Percentiles rank a stretch among this genome's conserved stretches.
These are phyloP conservation scores for Petrocephalus zakoni DNA, from an alignment of 2,113 vertebrate species.

Conservation along the genomic window DNA sequence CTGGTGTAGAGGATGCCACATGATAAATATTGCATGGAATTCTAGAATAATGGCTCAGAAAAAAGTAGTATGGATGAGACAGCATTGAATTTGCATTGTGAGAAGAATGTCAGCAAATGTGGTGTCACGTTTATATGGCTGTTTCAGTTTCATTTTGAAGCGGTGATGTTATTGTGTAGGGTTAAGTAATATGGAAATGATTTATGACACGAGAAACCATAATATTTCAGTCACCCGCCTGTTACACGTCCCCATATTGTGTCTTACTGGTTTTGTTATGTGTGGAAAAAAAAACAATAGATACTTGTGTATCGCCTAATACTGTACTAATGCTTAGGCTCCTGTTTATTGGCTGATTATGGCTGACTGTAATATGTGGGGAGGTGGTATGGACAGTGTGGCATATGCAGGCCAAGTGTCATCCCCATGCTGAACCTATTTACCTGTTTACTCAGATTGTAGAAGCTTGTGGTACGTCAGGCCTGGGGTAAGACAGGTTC, in stretches of 20 bases:
- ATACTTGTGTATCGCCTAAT: neutral
- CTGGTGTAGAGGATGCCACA: neutral
- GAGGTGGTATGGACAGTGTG: neutral
- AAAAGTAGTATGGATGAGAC: neutral
- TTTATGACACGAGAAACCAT: neutral
- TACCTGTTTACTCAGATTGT: neutral
- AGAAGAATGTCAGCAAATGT: neutral
- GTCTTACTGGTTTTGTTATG: neutral
- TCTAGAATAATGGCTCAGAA: neutral
- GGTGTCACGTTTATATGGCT: neutral
- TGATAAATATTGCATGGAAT: neutral
- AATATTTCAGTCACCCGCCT: neutral
- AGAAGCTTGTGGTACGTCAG: neutral
- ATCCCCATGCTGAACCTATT: neutral
- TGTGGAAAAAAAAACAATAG: neutral
- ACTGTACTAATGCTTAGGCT: neutral
- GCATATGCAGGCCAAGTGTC: neutral
- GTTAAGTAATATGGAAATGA: neutral
- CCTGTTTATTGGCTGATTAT: neutral
- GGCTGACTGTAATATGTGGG: neutral
- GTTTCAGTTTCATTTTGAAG: neutral
- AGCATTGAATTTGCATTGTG: neutral
- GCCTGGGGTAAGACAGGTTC: neutral
- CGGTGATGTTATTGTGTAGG: neutral
- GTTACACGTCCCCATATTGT: neutral